Evolutionary conservation across 2,888 invertebrate genomes (phyloP).

Genomic region (Tetanocera ferruginea): DNA sequence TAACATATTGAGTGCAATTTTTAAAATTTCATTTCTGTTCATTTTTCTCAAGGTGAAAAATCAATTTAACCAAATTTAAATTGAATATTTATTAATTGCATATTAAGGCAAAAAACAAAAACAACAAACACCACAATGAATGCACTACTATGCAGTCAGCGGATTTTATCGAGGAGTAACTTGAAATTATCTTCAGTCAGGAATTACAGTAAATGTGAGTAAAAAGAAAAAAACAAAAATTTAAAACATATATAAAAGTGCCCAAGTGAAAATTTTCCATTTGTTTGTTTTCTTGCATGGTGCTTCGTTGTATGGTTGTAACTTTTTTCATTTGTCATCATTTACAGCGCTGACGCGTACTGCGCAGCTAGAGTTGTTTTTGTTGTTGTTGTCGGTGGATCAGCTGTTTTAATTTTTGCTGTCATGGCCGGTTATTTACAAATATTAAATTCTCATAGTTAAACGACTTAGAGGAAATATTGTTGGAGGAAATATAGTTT

Average conservation of each 20-base stretch:
- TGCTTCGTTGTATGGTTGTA: background rate
- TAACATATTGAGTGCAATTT: background rate
- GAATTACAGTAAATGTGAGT: conserved; percentile 34
- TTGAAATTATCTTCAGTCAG: conserved; percentile 5
- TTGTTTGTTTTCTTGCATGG: background rate
- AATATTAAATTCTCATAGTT: background rate
- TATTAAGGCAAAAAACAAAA: background rate
- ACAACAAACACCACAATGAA: conserved; percentile 30
- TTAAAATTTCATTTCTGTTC: background rate
- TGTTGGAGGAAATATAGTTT: too few relatives aligned
- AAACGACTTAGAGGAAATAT: background rate
- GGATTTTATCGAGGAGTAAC: conserved; percentile 11
- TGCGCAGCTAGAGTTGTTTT: background rate
- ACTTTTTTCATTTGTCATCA: background rate
- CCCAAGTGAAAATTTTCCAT: conserved; percentile 23
- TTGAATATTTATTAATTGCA: background rate
- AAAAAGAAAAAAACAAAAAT: background rate
- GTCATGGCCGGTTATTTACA: background rate
- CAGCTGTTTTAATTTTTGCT: background rate
- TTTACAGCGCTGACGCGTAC: background rate
- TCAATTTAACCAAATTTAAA: conserved; percentile 26
- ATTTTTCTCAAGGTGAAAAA: conserved; percentile 21
- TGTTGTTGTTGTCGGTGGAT: background rate
- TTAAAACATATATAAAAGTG: background rate
- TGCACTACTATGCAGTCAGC: conserved; percentile 19